Conservation (phyloP, 1,140 invertebrate species). For the Meloidogyne floridensis region DNA sequence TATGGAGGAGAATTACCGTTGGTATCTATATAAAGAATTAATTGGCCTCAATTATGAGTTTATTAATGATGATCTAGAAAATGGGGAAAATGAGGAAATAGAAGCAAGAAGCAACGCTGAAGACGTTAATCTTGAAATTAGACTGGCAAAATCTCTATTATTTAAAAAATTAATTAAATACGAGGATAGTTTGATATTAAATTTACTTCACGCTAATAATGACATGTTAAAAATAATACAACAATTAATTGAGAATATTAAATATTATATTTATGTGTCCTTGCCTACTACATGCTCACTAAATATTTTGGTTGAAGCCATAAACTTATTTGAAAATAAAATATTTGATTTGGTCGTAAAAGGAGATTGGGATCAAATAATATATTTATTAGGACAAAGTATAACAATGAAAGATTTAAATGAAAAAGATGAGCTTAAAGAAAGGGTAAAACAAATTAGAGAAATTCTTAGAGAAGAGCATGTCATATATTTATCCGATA, state of each 20-base stretch:
- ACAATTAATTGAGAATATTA: neutral
- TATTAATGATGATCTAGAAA: neutral
- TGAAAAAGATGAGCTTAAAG: neutral
- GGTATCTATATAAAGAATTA: neutral
- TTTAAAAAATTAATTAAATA: neutral
- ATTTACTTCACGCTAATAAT: neutral
- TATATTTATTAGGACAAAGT: neutral
- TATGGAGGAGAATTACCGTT: neutral
- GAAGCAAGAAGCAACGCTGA: neutral
- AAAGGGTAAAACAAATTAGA: neutral
- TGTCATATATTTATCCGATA: neutral
- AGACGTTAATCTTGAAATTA: neutral
- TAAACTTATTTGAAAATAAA: neutral
- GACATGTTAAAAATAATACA: neutral
- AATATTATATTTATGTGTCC: neutral
- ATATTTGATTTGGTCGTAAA: neutral
- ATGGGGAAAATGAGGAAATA: neutral
- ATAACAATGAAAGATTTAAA: too few relatives aligned
- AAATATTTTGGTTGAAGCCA: neutral
- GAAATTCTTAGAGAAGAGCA: neutral
- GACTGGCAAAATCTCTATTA: neutral
- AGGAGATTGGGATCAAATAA: neutral
- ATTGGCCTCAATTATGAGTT: neutral
- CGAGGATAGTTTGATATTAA: neutral
- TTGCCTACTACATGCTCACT: neutral